Percentiles rank a stretch among this genome's conserved stretches.
These are phyloP conservation scores for Tauraco hartlaubi DNA, from an alignment of 2,797 vertebrate genomes.

Conservation along the genomic window DNA sequence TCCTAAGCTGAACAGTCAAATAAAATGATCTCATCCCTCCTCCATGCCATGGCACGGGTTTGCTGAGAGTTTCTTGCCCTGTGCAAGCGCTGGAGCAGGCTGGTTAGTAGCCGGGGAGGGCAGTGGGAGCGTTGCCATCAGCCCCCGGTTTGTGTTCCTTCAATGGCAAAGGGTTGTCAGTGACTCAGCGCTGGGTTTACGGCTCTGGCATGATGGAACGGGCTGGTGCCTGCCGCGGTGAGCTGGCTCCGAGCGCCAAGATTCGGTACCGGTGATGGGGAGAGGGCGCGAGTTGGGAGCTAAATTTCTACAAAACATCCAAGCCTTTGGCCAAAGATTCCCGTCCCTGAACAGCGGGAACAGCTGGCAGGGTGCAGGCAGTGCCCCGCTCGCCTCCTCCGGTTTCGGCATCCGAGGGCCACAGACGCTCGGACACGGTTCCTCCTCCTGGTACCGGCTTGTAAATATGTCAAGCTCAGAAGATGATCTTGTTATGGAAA, in stretches of 20 bases:
- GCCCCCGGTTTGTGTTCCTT: neutral
- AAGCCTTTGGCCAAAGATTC: neutral
- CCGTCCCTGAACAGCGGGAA: accelerated
- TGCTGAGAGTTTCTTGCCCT: neutral
- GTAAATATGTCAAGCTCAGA: constrained; percentile 44
- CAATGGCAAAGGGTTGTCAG: neutral
- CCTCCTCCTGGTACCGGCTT: neutral
- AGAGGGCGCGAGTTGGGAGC: neutral
- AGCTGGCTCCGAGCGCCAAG: accelerated
- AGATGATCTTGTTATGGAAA: constrained; percentile 71
- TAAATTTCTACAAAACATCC: accelerated
- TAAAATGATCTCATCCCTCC: constrained; percentile 29
- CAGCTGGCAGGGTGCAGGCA: neutral
- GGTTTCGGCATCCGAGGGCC: accelerated
- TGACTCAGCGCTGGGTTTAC: neutral
- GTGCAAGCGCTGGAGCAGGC: neutral
- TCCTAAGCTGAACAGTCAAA: constrained; percentile 50
- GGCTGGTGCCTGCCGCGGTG: accelerated
- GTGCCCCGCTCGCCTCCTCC: accelerated
- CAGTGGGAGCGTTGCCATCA: neutral
- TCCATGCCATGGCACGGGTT: neutral
- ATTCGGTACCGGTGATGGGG: neutral
- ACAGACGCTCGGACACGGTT: accelerated
- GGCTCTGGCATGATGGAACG: accelerated
- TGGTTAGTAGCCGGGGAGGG: neutral